A percentile compares a stretch with the other conserved stretches of the same genome.
These are phyloP conservation scores for Corythornis vintsioides DNA, from an alignment of 2,113 vertebrate species.

Conservation along the genomic window DNA sequence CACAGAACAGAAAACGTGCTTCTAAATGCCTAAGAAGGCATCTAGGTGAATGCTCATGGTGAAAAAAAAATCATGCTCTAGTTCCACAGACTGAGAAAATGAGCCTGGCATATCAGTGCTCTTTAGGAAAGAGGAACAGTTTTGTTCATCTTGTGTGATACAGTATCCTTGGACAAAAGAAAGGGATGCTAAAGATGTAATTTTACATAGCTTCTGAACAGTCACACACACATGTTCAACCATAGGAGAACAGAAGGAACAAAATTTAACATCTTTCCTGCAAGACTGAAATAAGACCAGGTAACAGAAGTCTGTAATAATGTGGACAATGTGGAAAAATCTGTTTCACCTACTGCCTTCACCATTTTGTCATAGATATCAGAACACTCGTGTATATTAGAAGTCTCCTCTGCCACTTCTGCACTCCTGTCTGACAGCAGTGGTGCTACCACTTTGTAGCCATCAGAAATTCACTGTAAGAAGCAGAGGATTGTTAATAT, in stretches of 20 bases:
- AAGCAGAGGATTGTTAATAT: neutral
- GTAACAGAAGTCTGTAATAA: neutral
- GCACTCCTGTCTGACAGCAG: neutral
- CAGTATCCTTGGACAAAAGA: neutral
- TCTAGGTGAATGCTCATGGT: neutral
- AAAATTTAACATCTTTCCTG: neutral
- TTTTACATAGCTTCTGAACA: neutral
- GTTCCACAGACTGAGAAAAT: neutral
- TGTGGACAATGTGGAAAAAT: neutral
- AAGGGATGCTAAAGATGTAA: neutral
- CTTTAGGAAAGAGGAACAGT: neutral
- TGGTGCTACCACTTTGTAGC: neutral
- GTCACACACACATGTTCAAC: neutral
- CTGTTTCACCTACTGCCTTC: neutral
- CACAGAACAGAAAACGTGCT: neutral
- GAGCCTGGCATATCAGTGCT: neutral
- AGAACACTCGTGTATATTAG: neutral
- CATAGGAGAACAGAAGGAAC: neutral
- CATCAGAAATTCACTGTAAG: neutral
- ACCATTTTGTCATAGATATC: neutral
- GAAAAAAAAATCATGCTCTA: neutral
- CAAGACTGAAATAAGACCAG: neutral
- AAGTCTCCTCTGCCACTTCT: neutral
- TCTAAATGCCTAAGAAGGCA: neutral
- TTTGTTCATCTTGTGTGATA: neutral